These are phyloP conservation scores for Zoroaster sp. DNA, from an alignment of 53 echinoderm and acorn worm genomes.

Conservation along the genomic window DNA sequence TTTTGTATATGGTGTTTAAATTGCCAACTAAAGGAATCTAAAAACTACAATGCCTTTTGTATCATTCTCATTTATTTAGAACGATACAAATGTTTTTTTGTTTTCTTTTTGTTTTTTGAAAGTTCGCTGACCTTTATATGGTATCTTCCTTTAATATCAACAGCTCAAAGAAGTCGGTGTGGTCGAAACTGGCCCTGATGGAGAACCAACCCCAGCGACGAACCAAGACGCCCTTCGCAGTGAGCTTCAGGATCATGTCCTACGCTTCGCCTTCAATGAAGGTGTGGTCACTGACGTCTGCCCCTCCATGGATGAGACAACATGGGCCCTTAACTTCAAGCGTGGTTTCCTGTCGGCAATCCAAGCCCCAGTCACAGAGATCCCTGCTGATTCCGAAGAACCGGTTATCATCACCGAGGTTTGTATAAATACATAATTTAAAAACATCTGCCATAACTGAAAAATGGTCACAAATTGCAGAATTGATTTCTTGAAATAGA, in stretches of 20 bases:
- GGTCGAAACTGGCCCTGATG: conserved; percentile 48
- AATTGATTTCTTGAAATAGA: background rate
- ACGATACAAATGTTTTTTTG: background rate
- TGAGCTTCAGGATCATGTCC: conserved; percentile 39
- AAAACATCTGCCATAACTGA: too few relatives aligned
- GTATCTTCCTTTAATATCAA: too few relatives aligned
- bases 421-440: too few relatives aligned
- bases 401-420: background rate
- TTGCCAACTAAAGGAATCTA: too few relatives aligned
- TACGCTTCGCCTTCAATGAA: conserved; percentile 76
- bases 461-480: too few relatives aligned
- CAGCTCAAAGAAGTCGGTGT: conserved; percentile 74
- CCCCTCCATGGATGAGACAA: conserved; percentile 59
- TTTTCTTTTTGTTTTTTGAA: background rate
- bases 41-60: too few relatives aligned
- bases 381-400: background rate
- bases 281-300: conserved; percentile 79
- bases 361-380: conserved; percentile 47
- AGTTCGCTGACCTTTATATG: too few relatives aligned
- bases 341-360: conserved; percentile 84
- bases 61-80: too few relatives aligned
- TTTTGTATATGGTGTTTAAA: too few relatives aligned
- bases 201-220: conserved; percentile 44
- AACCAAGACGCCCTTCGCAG: conserved; percentile 38
- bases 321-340: conserved; percentile 81